Percentiles rank a stretch among this genome's conserved stretches.
Evolutionary conservation across 1,140 invertebrate species (phyloP).

Genomic region (Palaemon carinicauda): DNA sequence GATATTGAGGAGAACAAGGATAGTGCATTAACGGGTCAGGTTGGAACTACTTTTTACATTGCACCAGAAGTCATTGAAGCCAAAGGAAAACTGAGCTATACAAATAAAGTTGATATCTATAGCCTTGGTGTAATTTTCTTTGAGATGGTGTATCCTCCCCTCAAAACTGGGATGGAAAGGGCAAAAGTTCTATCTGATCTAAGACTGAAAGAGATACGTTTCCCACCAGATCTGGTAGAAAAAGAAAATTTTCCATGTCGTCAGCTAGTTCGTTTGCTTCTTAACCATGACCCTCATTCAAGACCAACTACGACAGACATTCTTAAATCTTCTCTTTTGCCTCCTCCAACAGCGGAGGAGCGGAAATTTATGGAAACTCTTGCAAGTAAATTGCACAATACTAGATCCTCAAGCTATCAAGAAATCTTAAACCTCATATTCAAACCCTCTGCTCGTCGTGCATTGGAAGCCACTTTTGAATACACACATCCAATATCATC

Average conservation of each 20-base stretch:
- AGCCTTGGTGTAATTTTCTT: constrained; percentile 90
- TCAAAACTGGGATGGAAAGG: constrained; percentile 88
- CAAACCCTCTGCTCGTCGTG: constrained; percentile 49
- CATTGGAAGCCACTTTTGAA: constrained; percentile 54
- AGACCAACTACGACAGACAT: constrained; percentile 86
- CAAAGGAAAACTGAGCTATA: constrained; percentile 61
- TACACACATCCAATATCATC: constrained; percentile 22
- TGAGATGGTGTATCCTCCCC: constrained; percentile 89
- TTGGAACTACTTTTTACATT: constrained; percentile 93
- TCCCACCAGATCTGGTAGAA: constrained; percentile 74
- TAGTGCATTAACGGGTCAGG: constrained; percentile 72
- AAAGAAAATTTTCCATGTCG: constrained; percentile 63
- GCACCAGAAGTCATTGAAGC: constrained; percentile 64
- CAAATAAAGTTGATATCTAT: constrained; percentile 94
- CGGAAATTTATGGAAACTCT: constrained; percentile 69
- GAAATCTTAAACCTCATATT: constrained; percentile 55
- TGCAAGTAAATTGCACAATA: constrained; percentile 79
- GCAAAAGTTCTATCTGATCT: constrained; percentile 78
- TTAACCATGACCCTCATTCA: constrained; percentile 83
- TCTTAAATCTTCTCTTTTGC: constrained; percentile 80
- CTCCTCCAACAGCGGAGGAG: constrained; percentile 80
- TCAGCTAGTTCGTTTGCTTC: constrained; percentile 74
- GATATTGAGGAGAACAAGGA: constrained; percentile 49
- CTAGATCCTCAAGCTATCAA: constrained; percentile 62
- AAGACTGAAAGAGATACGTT: constrained; percentile 72